Evolutionary conservation across 2,888 invertebrate genomes (phyloP).

Genomic region (Dasypolia templi): DNA sequence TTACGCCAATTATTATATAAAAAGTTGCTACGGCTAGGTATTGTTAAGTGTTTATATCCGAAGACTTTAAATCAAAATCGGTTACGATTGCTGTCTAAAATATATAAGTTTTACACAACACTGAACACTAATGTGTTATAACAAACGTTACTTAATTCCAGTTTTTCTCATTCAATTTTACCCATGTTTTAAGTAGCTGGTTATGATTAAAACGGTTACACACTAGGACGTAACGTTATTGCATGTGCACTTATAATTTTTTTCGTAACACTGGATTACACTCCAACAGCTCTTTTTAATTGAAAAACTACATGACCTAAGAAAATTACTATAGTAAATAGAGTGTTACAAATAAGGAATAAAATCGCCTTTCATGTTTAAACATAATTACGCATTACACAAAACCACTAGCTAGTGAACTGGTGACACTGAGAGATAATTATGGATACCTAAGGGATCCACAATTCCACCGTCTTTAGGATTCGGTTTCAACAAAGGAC

Average conservation of each 20-base stretch:
- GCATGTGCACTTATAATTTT: conserved; percentile 32
- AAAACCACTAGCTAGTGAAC: not conserved
- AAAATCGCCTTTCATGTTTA: not conserved
- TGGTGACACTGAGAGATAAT: not conserved
- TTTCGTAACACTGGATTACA: conserved; percentile 13
- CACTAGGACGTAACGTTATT: conserved; percentile 44
- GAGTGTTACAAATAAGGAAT: not conserved
- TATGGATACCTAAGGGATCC: not conserved
- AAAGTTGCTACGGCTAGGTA: not conserved
- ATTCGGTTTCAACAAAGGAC: not conserved
- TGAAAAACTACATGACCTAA: not conserved
- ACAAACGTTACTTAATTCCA: conserved; percentile 40
- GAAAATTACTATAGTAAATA: not conserved
- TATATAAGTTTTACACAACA: conserved; percentile 46
- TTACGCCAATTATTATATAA: not conserved
- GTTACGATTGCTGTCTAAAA: conserved; percentile 27
- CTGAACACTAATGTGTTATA: conserved; percentile 37
- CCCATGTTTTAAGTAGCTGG: conserved; percentile 27
- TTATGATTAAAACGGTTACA: conserved; percentile 48
- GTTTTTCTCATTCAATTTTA: conserved; percentile 49
- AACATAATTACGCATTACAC: not conserved
- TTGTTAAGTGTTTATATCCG: not conserved
- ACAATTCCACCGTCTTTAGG: not conserved
- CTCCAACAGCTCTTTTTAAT: not conserved
- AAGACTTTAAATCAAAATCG: conserved; percentile 14